Conservation (phyloP, 2,113 vertebrate species). For the Oryzias melastigma region DNA sequence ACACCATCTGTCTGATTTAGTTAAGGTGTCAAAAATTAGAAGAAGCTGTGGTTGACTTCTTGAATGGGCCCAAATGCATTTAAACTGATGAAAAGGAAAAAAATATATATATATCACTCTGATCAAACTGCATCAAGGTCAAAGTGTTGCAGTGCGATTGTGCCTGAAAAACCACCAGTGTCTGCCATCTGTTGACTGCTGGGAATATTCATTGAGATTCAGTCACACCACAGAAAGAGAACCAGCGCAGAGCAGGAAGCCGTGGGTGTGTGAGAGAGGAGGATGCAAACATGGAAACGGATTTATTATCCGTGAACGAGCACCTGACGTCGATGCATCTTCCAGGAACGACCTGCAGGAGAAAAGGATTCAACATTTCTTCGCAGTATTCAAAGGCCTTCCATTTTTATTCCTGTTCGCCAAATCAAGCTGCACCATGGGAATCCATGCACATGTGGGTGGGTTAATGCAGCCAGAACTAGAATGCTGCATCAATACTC, state of each 20-base stretch:
- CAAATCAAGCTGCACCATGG: too few species aligned
- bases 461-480: background rate
- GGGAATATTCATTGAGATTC: slow-evolving; percentile 36
- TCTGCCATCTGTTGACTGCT: slow-evolving; percentile 65
- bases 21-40: slow-evolving; percentile 7
- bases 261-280: slow-evolving; percentile 53
- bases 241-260: slow-evolving; percentile 17
- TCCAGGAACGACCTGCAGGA: slow-evolving; percentile 3
- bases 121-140: slow-evolving; percentile 37
- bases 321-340: slow-evolving; percentile 34
- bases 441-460: too few species aligned
- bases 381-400: background rate
- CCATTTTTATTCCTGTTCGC: too few species aligned
- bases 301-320: slow-evolving; percentile 32
- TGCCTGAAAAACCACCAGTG: slow-evolving; percentile 26
- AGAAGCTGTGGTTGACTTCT: too few species aligned
- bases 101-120: background rate
- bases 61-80: background rate
- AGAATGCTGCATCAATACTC: too few species aligned
- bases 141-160: slow-evolving; percentile 41
- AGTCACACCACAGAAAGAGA: slow-evolving; percentile 35
- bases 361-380: background rate
- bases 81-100: background rate
- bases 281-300: slow-evolving; percentile 38
- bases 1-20: slow-evolving; percentile 7